These are phyloP conservation scores for Carpatolechia fugitivella DNA, from an alignment of 2,888 invertebrate genomes.

Conservation along the genomic window DNA sequence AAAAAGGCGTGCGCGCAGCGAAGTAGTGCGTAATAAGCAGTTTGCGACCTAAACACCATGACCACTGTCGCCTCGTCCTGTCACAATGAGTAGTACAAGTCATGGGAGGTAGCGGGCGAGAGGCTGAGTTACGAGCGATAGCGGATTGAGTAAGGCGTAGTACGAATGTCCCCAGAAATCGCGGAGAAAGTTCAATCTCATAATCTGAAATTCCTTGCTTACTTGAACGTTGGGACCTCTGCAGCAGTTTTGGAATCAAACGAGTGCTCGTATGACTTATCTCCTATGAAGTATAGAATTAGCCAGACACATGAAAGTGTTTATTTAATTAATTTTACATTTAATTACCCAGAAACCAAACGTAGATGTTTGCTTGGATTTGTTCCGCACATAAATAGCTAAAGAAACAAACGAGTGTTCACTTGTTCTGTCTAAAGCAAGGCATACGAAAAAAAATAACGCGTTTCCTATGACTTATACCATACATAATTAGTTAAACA, in stretches of 20 bases:
- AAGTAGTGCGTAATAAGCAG: constrained; percentile 2
- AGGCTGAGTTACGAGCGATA: background rate
- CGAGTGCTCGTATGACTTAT: no score
- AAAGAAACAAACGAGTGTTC: background rate
- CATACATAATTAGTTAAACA: background rate
- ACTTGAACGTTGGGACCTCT: no score
- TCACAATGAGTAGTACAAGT: background rate
- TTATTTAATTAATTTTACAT: no score
- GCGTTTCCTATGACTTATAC: background rate
- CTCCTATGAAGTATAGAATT: no score
- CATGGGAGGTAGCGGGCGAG: background rate
- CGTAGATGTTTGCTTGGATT: no score
- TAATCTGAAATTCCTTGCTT: no score
- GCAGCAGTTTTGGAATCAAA: no score
- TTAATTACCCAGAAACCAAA: no score
- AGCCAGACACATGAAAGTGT: no score
- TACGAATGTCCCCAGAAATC: background rate
- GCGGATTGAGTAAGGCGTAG: background rate
- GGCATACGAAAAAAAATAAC: background rate
- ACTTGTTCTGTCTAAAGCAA: background rate
- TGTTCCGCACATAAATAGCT: no score
- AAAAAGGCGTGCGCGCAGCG: background rate
- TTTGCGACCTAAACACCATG: background rate
- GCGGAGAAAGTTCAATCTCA: no score
- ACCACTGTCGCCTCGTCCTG: background rate